phyloP scores from a whole-genome alignment of 1,140 invertebrate species.

The Diploscapter pachys region DNA sequence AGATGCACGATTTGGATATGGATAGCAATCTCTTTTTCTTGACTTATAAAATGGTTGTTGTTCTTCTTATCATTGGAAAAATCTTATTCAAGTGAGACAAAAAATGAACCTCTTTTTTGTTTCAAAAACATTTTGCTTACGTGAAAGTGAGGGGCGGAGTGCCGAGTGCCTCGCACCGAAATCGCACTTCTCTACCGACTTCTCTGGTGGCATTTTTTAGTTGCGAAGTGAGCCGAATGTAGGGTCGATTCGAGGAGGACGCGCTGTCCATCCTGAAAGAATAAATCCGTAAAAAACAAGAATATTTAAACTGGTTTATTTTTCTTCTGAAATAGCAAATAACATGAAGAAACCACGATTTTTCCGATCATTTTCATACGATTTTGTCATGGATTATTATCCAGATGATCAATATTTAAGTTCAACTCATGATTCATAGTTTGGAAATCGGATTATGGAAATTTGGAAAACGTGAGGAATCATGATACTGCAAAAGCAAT shows the following conservation, averaged over 20 bases:
- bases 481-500: too few relatives aligned
- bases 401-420: too few relatives aligned
- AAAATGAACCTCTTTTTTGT: not conserved
- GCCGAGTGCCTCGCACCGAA: constrained; percentile 55
- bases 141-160: constrained; percentile 53
- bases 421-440: too few relatives aligned
- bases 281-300: not conserved
- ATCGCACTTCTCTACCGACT: constrained; percentile 50
- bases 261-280: constrained; percentile 56
- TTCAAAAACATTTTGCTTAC: constrained; percentile 35
- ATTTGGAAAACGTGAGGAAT: too few relatives aligned
- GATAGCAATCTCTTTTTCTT: not conserved
- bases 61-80: constrained; percentile 20
- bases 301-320: not conserved
- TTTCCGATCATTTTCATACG: too few relatives aligned
- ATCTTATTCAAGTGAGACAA: not conserved
- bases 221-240: constrained; percentile 51
- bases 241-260: constrained; percentile 45
- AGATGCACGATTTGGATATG: not conserved
- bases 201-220: constrained; percentile 53
- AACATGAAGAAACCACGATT: too few relatives aligned
- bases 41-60: not conserved
- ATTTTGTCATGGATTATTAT: too few relatives aligned
- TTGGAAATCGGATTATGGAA: too few relatives aligned
- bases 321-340: too few relatives aligned